Conservation (phyloP, 2,797 vertebrate species). For the Phrynocephalus vlangalii region DNA sequence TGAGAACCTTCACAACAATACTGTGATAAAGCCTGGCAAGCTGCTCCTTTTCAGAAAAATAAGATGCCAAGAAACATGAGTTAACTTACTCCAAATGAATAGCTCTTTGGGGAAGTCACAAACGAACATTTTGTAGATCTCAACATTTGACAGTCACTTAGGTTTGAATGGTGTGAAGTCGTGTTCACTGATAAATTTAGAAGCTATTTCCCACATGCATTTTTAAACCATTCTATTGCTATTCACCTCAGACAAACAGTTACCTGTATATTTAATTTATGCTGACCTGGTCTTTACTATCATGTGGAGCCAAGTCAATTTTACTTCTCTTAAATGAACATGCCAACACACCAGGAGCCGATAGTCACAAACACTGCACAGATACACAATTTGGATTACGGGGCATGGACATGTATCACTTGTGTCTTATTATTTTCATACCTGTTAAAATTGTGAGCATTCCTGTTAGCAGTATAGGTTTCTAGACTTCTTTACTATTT, state of each 20-base stretch:
- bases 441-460: not conserved
- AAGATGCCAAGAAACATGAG: not conserved
- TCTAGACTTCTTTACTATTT: not conserved
- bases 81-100: constrained; percentile 6
- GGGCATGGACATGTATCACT: not conserved
- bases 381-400: not conserved
- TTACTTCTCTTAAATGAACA: not conserved
- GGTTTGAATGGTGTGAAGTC: not conserved
- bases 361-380: not conserved
- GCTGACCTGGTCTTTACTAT: not conserved
- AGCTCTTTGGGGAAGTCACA: not conserved
- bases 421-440: not conserved
- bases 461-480: not conserved
- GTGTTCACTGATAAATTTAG: not conserved
- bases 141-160: not conserved
- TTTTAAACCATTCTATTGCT: not conserved
- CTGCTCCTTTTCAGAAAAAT: not conserved
- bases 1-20: not conserved
- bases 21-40: not conserved
- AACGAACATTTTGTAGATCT: not conserved
- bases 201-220: not conserved
- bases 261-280: not conserved
- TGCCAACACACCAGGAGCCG: not conserved
- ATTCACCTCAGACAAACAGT: not conserved
- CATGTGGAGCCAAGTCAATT: not conserved